Evolutionary conservation across 2,113 vertebrate genomes (phyloP).

Genomic region (Salminus brasiliensis): DNA sequence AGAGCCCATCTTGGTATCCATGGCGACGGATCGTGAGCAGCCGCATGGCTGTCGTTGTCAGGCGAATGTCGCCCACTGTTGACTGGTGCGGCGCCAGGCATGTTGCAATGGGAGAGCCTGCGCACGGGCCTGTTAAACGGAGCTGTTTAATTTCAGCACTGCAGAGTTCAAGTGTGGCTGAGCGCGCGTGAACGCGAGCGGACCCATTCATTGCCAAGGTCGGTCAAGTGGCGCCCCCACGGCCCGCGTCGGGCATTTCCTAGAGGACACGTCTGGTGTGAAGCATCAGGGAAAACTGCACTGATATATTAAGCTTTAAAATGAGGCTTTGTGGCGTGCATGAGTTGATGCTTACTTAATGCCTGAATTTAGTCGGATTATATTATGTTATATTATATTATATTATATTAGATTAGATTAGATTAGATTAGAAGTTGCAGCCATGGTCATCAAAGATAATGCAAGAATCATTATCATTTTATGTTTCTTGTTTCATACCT

Average conservation of each 20-base stretch:
- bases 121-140: not conserved
- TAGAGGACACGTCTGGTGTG: too few relatives aligned
- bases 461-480: too few relatives aligned
- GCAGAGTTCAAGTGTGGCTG: not conserved
- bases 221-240: not conserved
- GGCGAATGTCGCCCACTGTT: constrained; percentile 21
- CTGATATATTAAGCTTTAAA: not conserved
- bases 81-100: not conserved
- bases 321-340: not conserved
- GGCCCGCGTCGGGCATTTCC: too few relatives aligned
- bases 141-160: not conserved
- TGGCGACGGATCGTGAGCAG: constrained; percentile 38
- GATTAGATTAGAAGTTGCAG: too few relatives aligned
- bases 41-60: constrained; percentile 25
- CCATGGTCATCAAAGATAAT: too few relatives aligned
- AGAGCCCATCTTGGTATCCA: constrained; percentile 43
- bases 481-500: too few relatives aligned
- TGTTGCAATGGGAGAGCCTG: not conserved
- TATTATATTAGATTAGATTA: too few relatives aligned
- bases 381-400: too few relatives aligned
- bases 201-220: not conserved
- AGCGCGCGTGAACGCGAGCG: too few relatives aligned
- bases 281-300: not conserved
- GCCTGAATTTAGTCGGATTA: too few relatives aligned
- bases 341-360: too few relatives aligned